Base-by-base conservation (phyloP, 2,797 vertebrate genomes). In the Semaprochilodus insignis region DNA sequence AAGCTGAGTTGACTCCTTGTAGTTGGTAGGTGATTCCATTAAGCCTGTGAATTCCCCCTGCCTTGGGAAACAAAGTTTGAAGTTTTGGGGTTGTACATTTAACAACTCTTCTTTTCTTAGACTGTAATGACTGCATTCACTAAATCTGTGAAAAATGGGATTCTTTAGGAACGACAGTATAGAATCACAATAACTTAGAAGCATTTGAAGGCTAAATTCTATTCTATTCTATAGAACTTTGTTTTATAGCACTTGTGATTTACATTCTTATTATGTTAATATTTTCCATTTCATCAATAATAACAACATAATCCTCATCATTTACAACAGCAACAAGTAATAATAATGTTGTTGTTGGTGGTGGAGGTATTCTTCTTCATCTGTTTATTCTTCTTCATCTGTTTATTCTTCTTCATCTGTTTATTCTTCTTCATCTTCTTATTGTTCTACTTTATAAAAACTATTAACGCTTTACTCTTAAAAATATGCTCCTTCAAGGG, bases 1-100 rank as follows among this genome's bases (percentile, higher is more conserved):
- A 23, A 10, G 51, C 48, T 27, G 69, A 44, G 60, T 59, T 51
- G 63, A 17, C 27, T 25, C 27, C n/a, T 16, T 27, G 55, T 14
- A 25, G 40, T 19, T 54, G 40, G 55, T 48, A 54, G 51, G 72
- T 34, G 78, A 80, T 60, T 72, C 66, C 73, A 72, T 77, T 84
- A 80, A 40, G 72, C 54, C 59, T 40, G 75, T 31, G 79, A 83
- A 69, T 31, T n/a, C 27, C 17, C 15, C 14, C 54, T 60, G 55
- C 21, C 34, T 79, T 57, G 17, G 25, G 77, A 36, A 57, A 62
- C 23, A 66, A 73, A 36, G 36, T 34, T 69, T 59, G 10, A 62
- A 21, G 40, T 16, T n/a, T 75, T 67, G 51, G 4, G 3, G 23
- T 27, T 73, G 57, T 19, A 81, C 79, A 40, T 3, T 21, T 10